Conservation (phyloP, 2,888 invertebrate genomes). For the Drosophila fungiperda region DNA sequence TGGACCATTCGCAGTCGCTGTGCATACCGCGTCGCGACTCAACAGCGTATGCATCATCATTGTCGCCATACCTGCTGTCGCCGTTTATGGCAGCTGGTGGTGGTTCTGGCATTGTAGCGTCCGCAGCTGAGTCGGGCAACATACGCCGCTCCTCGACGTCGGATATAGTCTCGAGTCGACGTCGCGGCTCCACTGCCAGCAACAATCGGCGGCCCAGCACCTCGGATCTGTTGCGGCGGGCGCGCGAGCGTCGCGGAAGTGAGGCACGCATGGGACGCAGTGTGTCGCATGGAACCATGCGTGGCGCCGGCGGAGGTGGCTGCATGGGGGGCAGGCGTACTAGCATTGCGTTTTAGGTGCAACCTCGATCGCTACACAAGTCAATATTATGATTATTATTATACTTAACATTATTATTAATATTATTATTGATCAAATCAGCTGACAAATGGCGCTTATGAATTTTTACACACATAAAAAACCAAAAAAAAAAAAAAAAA, state of each 20-base stretch:
- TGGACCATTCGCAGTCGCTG: slow-evolving; percentile 83
- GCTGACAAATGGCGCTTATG: slow-evolving; percentile 76
- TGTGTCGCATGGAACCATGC: slow-evolving; percentile 83
- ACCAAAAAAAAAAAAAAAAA: slow-evolving; percentile 12
- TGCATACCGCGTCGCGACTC: slow-evolving; percentile 78
- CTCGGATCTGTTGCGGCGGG: slow-evolving; percentile 83
- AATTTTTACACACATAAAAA: slow-evolving; percentile 57
- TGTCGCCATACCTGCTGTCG: slow-evolving; percentile 84
- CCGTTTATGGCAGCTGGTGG: slow-evolving; percentile 64
- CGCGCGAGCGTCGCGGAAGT: slow-evolving; percentile 84
- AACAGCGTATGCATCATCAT: slow-evolving; percentile 43
- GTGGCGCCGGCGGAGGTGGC: slow-evolving; percentile 67
- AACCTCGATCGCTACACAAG: slow-evolving; percentile 1
- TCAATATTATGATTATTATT: slow-evolving; percentile 3
- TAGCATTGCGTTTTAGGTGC: slow-evolving; percentile 84
- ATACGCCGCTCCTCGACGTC: slow-evolving; percentile 85
- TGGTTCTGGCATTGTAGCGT: slow-evolving; percentile 1
- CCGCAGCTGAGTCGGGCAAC: slow-evolving; percentile 61
- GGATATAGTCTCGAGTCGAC: slow-evolving; percentile 82
- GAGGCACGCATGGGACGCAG: slow-evolving; percentile 84
- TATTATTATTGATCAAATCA: slow-evolving; percentile 38
- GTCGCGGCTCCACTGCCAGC: slow-evolving; percentile 75
- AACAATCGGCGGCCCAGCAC: slow-evolving; percentile 84
- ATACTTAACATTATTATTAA: neutral
- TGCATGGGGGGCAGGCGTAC: slow-evolving; percentile 82